Evolutionary conservation across 2,888 invertebrate species (phyloP).

Genomic region (Drosophila limbata): DNA sequence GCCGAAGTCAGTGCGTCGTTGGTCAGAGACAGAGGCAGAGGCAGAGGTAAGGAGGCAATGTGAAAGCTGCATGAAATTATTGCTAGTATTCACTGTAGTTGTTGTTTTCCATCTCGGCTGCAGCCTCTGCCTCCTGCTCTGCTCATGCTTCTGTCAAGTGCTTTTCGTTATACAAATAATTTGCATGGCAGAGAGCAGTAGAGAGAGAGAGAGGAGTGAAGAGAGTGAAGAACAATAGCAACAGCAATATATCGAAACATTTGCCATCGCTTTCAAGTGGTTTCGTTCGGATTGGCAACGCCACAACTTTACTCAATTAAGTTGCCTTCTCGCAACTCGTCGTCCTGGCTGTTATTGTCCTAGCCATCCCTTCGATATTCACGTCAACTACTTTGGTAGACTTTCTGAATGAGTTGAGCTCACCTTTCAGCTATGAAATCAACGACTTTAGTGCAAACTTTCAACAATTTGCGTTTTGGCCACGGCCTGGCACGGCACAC

Average conservation of each 20-base stretch:
- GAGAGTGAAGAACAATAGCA: slow-evolving; percentile 25
- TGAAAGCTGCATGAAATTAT: slow-evolving; percentile 65
- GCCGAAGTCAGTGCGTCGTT: slow-evolving; percentile 6
- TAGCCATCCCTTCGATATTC: slow-evolving; percentile 56
- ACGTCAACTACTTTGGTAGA: slow-evolving; percentile 80
- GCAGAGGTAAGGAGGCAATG: neutral
- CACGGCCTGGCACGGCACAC: slow-evolving; percentile 73
- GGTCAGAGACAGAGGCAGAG: slow-evolving; percentile 1
- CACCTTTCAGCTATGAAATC: slow-evolving; percentile 81
- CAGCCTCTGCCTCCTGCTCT: slow-evolving; percentile 2
- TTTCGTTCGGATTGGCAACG: slow-evolving; percentile 71
- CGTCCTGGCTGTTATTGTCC: slow-evolving; percentile 30
- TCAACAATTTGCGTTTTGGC: slow-evolving; percentile 81
- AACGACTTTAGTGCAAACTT: slow-evolving; percentile 79
- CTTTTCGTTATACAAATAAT: slow-evolving; percentile 44
- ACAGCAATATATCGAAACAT: slow-evolving; percentile 76
- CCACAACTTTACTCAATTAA: slow-evolving; percentile 78
- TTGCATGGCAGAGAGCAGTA: slow-evolving; percentile 20
- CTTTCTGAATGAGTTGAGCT: slow-evolving; percentile 80
- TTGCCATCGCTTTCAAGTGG: slow-evolving; percentile 71
- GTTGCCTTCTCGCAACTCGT: slow-evolving; percentile 39
- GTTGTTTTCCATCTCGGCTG: slow-evolving; percentile 1
- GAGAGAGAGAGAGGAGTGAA: neutral
- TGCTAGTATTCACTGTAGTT: slow-evolving; percentile 67
- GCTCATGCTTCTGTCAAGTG: slow-evolving; percentile 12